Percentiles rank a stretch among this genome's conserved stretches.
These are phyloP conservation scores for Laticauda colubrina DNA, from an alignment of 2,113 vertebrate species.

Conservation along the genomic window DNA sequence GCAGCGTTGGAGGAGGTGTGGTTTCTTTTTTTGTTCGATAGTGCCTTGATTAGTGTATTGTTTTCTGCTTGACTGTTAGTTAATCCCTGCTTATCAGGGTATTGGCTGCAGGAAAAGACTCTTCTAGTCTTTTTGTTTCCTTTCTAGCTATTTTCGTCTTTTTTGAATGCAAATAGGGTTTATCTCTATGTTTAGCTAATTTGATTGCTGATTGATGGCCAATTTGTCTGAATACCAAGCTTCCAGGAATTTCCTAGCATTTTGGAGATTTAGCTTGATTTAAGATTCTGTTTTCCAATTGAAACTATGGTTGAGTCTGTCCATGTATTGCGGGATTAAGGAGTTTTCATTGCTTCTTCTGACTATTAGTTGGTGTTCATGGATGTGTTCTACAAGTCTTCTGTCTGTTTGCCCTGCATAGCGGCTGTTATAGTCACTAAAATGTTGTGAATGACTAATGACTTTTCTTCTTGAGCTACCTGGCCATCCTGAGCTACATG, in stretches of 20 bases:
- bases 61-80: background rate
- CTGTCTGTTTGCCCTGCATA: too few species aligned
- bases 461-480: background rate
- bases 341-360: background rate
- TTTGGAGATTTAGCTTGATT: background rate
- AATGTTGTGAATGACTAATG: background rate
- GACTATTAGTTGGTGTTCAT: background rate
- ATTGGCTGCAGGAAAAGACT: background rate
- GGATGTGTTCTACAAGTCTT: too few species aligned
- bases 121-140: background rate
- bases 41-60: background rate
- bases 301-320: background rate
- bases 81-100: background rate
- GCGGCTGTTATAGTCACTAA: too few species aligned
- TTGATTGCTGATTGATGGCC: background rate
- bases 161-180: background rate
- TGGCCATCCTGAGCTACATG: background rate
- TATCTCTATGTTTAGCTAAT: background rate
- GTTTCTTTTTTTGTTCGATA: background rate
- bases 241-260: background rate
- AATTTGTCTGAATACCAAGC: background rate
- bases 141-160: background rate
- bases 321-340: background rate
- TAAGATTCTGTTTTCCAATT: background rate
- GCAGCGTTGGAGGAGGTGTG: background rate